Evolutionary conservation across 2,888 invertebrate species (phyloP).

Genomic region (Parnassius smintheus): DNA sequence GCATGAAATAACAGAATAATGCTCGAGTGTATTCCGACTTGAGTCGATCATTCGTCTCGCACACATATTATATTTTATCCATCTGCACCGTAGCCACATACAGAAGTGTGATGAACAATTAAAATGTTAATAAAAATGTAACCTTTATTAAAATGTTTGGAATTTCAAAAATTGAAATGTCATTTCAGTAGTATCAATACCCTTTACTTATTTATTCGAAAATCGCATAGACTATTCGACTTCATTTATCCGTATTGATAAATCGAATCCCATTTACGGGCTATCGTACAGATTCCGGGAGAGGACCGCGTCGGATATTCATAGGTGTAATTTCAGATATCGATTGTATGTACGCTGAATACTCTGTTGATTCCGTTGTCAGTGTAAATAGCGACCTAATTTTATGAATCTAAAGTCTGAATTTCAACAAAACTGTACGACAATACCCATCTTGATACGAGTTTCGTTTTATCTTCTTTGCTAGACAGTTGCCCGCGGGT

Average conservation of each 20-base stretch:
- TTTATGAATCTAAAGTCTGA: not conserved
- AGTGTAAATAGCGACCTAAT: conserved; percentile 5
- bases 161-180: too few species aligned
- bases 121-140: too few species aligned
- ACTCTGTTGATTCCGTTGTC: conserved; percentile 1
- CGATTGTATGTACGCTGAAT: conserved; percentile 13
- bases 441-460: conserved; percentile 21
- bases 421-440: conserved; percentile 1
- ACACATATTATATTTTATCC: too few species aligned
- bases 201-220: conserved; percentile 1
- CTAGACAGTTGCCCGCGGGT: conserved; percentile 14
- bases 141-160: too few species aligned
- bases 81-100: too few species aligned
- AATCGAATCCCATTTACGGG: conserved; percentile 17
- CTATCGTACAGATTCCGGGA: conserved; percentile 3
- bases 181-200: too few species aligned
- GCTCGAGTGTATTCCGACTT: too few species aligned
- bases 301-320: conserved; percentile 16
- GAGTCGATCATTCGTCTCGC: too few species aligned
- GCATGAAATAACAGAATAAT: too few species aligned
- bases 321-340: conserved; percentile 23
- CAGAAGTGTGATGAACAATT: too few species aligned
- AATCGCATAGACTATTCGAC: conserved; percentile 11
- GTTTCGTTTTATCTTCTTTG: conserved; percentile 16
- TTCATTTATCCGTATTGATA: conserved; percentile 21